These are phyloP conservation scores for Cheiracanthium punctorium DNA, from an alignment of 2,888 invertebrate genomes.

Conservation along the genomic window DNA sequence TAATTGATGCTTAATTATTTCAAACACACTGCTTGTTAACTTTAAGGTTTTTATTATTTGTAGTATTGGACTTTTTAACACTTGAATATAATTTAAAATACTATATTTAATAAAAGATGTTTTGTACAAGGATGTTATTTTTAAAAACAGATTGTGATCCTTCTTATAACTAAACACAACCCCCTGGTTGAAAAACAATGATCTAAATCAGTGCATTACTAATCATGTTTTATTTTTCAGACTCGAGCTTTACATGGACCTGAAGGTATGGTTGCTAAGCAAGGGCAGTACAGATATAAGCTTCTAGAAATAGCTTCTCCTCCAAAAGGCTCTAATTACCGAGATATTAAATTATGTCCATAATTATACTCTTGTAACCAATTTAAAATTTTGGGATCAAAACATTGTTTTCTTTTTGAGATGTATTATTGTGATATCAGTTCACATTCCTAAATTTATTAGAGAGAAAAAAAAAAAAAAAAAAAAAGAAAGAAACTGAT, in stretches of 20 bases:
- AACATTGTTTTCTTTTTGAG: background rate
- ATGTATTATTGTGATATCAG: no score
- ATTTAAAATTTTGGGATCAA: background rate
- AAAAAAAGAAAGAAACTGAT: no score
- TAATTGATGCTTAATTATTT: no score
- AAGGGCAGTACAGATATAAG: conserved; percentile 79
- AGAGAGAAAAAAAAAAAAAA: no score
- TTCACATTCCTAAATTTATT: no score
- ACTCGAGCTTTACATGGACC: conserved; percentile 78
- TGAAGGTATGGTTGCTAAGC: conserved; percentile 77
- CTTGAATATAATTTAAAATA: no score
- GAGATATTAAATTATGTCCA: conserved; percentile 70
- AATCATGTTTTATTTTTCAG: conserved; percentile 44
- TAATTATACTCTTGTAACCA: background rate
- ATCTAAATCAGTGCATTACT: background rate
- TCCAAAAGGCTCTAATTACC: conserved; percentile 66
- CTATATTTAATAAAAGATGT: no score
- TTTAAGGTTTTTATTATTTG: no score
- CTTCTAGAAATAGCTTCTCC: conserved; percentile 56
- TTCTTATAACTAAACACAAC: background rate
- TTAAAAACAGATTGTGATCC: background rate
- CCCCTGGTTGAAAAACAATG: no score
- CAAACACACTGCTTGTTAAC: no score
- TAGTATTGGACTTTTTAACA: no score
- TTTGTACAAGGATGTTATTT: no score